These are phyloP conservation scores for Diaphora mendica DNA, from an alignment of 2,888 invertebrate genomes.

Conservation along the genomic window DNA sequence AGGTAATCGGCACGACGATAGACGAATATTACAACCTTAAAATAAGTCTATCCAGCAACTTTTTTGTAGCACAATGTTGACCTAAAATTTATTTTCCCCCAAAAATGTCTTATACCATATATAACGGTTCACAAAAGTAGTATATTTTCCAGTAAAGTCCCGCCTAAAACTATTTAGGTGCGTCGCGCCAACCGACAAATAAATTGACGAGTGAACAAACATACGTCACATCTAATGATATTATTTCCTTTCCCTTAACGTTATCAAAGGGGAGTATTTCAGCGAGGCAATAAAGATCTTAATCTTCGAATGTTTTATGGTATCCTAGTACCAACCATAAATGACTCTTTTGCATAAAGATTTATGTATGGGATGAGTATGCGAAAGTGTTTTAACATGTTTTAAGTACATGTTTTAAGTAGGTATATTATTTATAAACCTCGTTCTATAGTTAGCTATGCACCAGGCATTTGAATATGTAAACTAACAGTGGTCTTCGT, in stretches of 20 bases:
- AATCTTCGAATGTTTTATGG: constrained; percentile 47
- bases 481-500: neutral
- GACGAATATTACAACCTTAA: neutral
- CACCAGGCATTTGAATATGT: neutral
- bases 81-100: neutral
- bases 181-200: constrained; percentile 21
- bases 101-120: neutral
- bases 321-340: constrained; percentile 43
- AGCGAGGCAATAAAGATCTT: constrained; percentile 45
- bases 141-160: constrained; percentile 7
- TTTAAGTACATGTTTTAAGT: neutral
- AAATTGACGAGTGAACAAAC: constrained; percentile 27
- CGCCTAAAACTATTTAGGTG: constrained; percentile 10
- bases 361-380: constrained; percentile 7
- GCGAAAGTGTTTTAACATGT: neutral
- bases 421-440: neutral
- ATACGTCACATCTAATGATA: constrained; percentile 37
- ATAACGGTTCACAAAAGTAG: neutral
- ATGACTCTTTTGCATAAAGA: constrained; percentile 28
- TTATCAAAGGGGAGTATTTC: constrained; percentile 42
- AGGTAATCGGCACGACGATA: neutral
- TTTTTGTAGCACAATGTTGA: neutral
- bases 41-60: neutral
- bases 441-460: neutral
- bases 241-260: constrained; percentile 30